A percentile compares a stretch with the other conserved stretches of the same genome.
Evolutionary conservation across 2,113 vertebrate species (phyloP).

Genomic region (Acinonyx jubatus): DNA sequence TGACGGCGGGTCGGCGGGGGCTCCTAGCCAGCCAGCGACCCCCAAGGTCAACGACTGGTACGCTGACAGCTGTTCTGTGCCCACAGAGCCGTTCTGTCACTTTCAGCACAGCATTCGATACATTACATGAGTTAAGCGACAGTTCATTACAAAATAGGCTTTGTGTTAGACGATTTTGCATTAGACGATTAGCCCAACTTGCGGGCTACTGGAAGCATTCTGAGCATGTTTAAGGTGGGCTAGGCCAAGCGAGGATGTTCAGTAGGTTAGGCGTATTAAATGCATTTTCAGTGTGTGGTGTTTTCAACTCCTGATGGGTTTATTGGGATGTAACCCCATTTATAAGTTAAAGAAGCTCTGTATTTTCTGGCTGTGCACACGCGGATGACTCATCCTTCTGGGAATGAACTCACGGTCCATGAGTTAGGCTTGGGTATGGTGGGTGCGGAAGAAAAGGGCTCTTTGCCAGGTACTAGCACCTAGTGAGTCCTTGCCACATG

Average conservation of each 20-base stretch:
- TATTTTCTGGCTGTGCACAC: neutral
- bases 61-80: neutral
- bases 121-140: neutral
- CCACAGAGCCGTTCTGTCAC: neutral
- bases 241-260: neutral
- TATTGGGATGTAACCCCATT: neutral
- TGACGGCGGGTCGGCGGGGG: neutral
- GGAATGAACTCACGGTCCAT: fast-evolving
- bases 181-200: neutral
- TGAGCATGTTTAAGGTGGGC: neutral
- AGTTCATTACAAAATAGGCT: neutral
- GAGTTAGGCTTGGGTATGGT: too few relatives aligned
- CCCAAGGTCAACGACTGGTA: neutral
- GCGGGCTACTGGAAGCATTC: neutral
- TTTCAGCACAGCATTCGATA: neutral
- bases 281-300: neutral
- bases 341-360: neutral
- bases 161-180: neutral
- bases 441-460: neutral
- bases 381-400: neutral
- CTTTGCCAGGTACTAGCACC: neutral
- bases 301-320: neutral
- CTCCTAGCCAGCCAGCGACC: too few relatives aligned
- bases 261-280: neutral
- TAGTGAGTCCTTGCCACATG: too few relatives aligned